Base-by-base conservation (phyloP, 1,140 invertebrate genomes). In the Epicauta chinensis region DNA sequence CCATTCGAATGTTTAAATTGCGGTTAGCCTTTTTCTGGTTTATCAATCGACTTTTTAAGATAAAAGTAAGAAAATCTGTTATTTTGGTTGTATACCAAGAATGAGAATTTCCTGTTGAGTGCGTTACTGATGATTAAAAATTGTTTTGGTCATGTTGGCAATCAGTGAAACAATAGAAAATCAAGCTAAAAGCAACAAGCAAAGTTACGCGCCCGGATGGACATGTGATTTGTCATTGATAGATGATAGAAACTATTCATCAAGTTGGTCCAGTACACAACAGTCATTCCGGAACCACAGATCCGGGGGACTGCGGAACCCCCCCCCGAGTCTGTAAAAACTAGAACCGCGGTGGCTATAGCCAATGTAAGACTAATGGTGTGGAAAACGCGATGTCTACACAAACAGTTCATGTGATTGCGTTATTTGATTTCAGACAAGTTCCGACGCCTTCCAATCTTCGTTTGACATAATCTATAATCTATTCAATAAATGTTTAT, bases 211-310 rank as follows among this genome's bases (percentile, higher is more conserved):
- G 38, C 45, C n/a, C 38, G 34, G 45, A 58, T 55, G 59, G 65
- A 67, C 64, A 65, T 65, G 66, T 69, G 66, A 69, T 69, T 69
- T 69, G 67, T 69, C 67, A 65, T 68, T 69, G 67, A 69, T 69
- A 67, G 63, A 69, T 69, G 64, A 65, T 65, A 47, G 50, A 61
- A 57, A 57, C 60, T 60, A 68, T 69, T 65, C 61, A 69, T 69
- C 67, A 68, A 65, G 53, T 53, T 62, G 61, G 60, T 62, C 58
- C 62, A 62, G 58, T 56, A 59, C 51, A 62, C 58, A 58, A 14
- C 48, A 55, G 42, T 55, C 53, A 56, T 53, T 57, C 59, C 50
- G 56, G 54, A 58, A 51, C 55, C 59, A 45, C 44, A 46, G 56
- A 44, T 54, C 53, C 50, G 51, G 55, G n/a, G 23, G 7, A 31